phyloP scores from a whole-genome alignment of 1,140 invertebrate species.

The Lordiphosa clarofinis region DNA sequence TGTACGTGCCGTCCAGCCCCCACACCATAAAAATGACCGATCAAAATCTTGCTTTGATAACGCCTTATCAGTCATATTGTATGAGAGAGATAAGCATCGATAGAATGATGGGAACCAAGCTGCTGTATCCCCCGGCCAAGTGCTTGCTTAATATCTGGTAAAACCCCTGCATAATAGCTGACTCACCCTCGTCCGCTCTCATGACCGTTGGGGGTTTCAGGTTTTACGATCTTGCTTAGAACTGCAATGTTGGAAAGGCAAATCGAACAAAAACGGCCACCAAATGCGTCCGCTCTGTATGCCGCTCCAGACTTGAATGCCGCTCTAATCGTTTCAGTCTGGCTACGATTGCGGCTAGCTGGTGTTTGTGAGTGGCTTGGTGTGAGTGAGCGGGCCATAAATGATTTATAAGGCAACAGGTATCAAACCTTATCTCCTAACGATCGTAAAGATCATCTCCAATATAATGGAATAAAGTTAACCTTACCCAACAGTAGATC shows the following conservation, averaged over 20 bases:
- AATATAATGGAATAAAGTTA: too few relatives aligned
- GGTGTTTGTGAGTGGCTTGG: background rate
- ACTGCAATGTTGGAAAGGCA: background rate
- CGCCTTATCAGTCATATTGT: too few relatives aligned
- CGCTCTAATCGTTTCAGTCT: constrained; percentile 30
- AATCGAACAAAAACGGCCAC: constrained; percentile 1
- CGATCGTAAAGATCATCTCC: too few relatives aligned
- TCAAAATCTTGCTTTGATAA: constrained; percentile 6
- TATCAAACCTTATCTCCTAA: too few relatives aligned
- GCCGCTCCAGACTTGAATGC: constrained; percentile 53
- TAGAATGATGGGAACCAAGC: background rate
- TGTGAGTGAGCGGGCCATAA: constrained; percentile 1
- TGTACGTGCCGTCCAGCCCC: constrained; percentile 15
- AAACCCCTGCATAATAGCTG: constrained; percentile 17
- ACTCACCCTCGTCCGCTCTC: constrained; percentile 49
- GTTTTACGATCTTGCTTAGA: background rate
- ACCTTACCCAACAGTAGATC: too few relatives aligned
- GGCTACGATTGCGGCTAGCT: background rate
- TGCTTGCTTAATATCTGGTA: constrained; percentile 12
- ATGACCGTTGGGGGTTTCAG: constrained; percentile 20
- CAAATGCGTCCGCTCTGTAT: constrained; percentile 37
- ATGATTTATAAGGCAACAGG: too few relatives aligned
- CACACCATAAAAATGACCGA: constrained; percentile 6
- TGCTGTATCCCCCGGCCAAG: background rate
- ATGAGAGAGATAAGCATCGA: too few relatives aligned